A percentile compares a stretch with the other conserved stretches of the same genome.
phyloP scores from a whole-genome alignment of 2,888 invertebrate species.

The Willowsia nigromaculata region DNA sequence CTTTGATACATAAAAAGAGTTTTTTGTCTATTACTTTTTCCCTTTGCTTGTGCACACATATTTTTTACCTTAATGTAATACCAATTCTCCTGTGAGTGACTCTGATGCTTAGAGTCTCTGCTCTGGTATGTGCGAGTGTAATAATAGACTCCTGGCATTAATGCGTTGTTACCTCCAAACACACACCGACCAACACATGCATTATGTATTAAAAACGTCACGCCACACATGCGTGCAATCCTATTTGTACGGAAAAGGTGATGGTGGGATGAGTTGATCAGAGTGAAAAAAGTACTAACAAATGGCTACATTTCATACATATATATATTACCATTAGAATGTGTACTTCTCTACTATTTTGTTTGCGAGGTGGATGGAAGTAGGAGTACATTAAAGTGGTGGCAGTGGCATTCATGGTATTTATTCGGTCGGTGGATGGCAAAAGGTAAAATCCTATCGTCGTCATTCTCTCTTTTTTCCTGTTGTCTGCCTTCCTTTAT shows the following conservation, averaged over 20 bases:
- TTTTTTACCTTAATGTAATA: slow-evolving; percentile 48
- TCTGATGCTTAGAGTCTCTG: neutral
- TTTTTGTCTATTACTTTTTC: slow-evolving; percentile 44
- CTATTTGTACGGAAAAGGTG: slow-evolving; percentile 20
- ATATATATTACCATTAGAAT: neutral
- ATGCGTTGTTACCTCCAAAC: slow-evolving; percentile 40
- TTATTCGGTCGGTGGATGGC: slow-evolving; percentile 55
- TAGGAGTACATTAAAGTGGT: slow-evolving; percentile 2
- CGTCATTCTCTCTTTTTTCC: slow-evolving; percentile 31
- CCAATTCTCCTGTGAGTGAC: slow-evolving; percentile 16
- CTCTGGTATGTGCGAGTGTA: neutral
- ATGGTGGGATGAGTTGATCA: slow-evolving; percentile 53
- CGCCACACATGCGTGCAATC: slow-evolving; percentile 58
- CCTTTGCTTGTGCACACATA: neutral
- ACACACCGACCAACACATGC: slow-evolving; percentile 48
- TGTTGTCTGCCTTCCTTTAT: slow-evolving; percentile 25
- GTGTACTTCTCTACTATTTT: too few species aligned
- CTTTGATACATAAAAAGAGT: slow-evolving; percentile 55
- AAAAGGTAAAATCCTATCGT: slow-evolving; percentile 59
- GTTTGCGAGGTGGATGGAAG: neutral
- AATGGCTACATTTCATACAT: slow-evolving; percentile 34
- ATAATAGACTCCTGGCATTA: slow-evolving; percentile 44
- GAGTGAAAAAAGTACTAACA: slow-evolving; percentile 46
- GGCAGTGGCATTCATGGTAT: slow-evolving; percentile 55
- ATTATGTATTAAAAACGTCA: slow-evolving; percentile 63